phyloP scores from a whole-genome alignment of 2,113 vertebrate genomes.

The Symphodus melops region DNA sequence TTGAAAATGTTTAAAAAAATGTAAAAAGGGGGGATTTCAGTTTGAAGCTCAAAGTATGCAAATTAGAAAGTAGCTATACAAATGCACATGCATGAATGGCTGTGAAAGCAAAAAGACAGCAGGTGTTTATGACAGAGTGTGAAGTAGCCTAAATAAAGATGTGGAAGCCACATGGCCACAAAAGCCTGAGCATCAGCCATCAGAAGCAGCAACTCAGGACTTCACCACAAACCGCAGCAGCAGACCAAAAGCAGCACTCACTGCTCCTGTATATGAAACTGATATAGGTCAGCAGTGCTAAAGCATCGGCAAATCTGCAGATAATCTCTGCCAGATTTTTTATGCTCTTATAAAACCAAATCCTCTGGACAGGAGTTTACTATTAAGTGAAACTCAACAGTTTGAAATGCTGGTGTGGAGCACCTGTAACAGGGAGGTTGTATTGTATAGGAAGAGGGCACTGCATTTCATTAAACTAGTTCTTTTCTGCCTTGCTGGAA shows the following conservation, averaged over 20 bases:
- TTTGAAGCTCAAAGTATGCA: neutral
- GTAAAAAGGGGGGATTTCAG: conserved; percentile 22
- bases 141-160: conserved; percentile 57
- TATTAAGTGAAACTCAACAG: conserved; percentile 28
- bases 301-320: conserved; percentile 66
- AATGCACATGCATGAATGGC: conserved; percentile 18
- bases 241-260: conserved; percentile 4
- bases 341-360: conserved; percentile 66
- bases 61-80: neutral
- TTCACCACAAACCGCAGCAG: conserved; percentile 20
- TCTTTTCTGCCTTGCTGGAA: no score
- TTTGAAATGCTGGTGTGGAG: conserved; percentile 4
- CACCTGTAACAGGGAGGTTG: conserved; percentile 7
- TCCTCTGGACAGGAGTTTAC: conserved; percentile 54
- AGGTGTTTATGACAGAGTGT: conserved; percentile 33
- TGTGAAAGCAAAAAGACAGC: neutral
- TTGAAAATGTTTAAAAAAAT: conserved; percentile 6
- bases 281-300: conserved; percentile 65
- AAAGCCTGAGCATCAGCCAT: conserved; percentile 17
- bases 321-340: conserved; percentile 64
- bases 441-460: neutral
- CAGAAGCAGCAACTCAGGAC: conserved; percentile 16
- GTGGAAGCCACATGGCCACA: conserved; percentile 39
- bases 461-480: neutral
- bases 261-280: conserved; percentile 46